Evolutionary conservation across 37 sponge, comb jelly and placozoan species (phyloP).

Genomic region (Geodia barretti): DNA sequence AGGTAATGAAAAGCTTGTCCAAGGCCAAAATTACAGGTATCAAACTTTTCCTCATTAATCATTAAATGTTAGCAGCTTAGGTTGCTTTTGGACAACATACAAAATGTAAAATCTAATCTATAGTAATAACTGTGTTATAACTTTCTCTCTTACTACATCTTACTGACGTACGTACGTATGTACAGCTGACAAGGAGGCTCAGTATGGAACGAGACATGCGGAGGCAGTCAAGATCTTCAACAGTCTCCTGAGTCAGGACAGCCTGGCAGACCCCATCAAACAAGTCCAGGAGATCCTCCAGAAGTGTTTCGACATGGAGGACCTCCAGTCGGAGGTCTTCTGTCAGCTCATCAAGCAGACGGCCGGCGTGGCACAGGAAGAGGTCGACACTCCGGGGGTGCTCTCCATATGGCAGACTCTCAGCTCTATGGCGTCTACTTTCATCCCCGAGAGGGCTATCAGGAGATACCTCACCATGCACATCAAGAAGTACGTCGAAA

Average conservation of each 20-base stretch:
- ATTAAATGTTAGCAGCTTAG: too few species aligned
- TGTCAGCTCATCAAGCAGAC: slow-evolving; percentile 98
- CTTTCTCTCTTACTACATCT: too few species aligned
- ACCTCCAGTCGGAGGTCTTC: slow-evolving; percentile 84
- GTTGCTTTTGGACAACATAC: too few species aligned
- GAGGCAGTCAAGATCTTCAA: slow-evolving; percentile 86
- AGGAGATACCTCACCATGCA: slow-evolving; percentile 85
- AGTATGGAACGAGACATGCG: slow-evolving; percentile 77
- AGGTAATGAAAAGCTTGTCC: too few species aligned
- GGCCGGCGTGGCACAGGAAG: slow-evolving; percentile 40
- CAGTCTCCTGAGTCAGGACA: slow-evolving; percentile 66
- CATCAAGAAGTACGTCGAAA: slow-evolving; percentile 60
- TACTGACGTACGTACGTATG: too few species aligned
- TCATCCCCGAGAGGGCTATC: slow-evolving; percentile 84
- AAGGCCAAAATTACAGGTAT: too few species aligned
- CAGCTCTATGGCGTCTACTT: slow-evolving; percentile 83
- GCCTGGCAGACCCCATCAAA: slow-evolving; percentile 76
- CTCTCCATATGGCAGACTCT: slow-evolving; percentile 87
- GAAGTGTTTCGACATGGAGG: slow-evolving; percentile 83
- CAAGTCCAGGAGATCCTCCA: slow-evolving; percentile 81
- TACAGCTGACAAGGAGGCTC: slow-evolving; percentile 59
- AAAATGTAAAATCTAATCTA: too few species aligned
- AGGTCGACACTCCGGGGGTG: slow-evolving; percentile 56
- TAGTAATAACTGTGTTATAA: too few species aligned
- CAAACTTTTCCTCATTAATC: too few species aligned